phyloP scores from a whole-genome alignment of 2,113 vertebrate genomes.

The Clarias gariepinus region DNA sequence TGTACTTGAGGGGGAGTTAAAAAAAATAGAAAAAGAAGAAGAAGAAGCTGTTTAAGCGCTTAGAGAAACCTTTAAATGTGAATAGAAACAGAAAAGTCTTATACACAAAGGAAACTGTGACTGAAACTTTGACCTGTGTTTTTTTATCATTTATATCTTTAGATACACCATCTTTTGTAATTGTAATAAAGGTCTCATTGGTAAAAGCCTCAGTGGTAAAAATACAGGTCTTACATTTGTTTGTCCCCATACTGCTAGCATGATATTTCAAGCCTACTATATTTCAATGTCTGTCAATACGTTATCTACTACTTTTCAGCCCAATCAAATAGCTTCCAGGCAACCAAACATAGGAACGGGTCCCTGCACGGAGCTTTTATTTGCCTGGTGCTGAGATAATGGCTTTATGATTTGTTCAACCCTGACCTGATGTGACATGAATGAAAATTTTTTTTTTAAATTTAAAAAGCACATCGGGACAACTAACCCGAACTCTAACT shows the following conservation, averaged over 20 bases:
- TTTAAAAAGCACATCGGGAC: not conserved
- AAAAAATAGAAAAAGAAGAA: not conserved
- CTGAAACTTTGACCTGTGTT: not conserved
- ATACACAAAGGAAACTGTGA: not conserved
- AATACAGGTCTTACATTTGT: not conserved
- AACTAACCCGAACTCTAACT: not conserved
- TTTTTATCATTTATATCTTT: not conserved
- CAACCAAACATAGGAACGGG: not conserved
- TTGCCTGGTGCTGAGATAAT: not conserved
- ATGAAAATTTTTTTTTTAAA: not conserved
- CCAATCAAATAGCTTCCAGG: not conserved
- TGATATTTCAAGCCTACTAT: not conserved
- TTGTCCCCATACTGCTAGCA: not conserved
- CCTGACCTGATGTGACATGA: not conserved
- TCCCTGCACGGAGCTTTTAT: not conserved
- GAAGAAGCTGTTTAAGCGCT: not conserved
- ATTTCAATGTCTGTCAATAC: not conserved
- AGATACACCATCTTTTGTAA: not conserved
- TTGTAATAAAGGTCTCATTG: not conserved
- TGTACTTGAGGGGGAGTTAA: not conserved
- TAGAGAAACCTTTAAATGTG: not conserved
- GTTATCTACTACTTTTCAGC: not conserved
- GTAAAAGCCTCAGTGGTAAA: not conserved
- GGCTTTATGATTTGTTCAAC: not conserved
- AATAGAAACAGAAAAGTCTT: not conserved